A percentile compares a stretch with the other conserved stretches of the same genome.
phyloP scores from a whole-genome alignment of 2,888 invertebrate species.

The Trachelus iudaicus region DNA sequence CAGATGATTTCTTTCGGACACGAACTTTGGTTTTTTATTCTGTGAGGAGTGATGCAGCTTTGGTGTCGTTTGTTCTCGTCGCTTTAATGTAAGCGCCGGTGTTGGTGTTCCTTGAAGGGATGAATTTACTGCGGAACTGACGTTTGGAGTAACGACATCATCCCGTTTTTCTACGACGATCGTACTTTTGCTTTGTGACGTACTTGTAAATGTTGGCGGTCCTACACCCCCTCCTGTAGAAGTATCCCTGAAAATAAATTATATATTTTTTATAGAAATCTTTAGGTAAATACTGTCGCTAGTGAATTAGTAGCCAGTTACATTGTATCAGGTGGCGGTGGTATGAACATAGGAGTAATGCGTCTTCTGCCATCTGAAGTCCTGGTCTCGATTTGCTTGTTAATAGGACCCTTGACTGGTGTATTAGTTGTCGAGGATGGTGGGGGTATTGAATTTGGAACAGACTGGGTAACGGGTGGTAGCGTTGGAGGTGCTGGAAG shows the following conservation, averaged over 20 bases:
- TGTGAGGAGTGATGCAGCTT: constrained; percentile 35
- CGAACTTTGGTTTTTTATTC: constrained; percentile 51
- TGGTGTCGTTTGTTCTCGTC: constrained; percentile 49
- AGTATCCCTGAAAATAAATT: constrained; percentile 51
- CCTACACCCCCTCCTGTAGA: constrained; percentile 69
- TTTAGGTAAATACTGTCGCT: constrained; percentile 54
- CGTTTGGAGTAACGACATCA: constrained; percentile 72
- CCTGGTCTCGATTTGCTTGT: constrained; percentile 93
- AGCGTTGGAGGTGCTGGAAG: constrained; percentile 39
- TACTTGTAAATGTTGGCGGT: constrained; percentile 77
- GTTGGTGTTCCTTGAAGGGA: constrained; percentile 35
- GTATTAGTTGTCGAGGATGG: constrained; percentile 41
- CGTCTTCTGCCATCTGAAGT: constrained; percentile 94
- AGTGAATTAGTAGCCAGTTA: constrained; percentile 48
- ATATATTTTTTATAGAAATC: constrained; percentile 12
- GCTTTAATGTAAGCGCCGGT: constrained; percentile 50
- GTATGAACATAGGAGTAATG: constrained; percentile 96
- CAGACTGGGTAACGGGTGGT: constrained; percentile 16
- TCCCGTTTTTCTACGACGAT: constrained; percentile 83
- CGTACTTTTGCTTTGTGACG: constrained; percentile 81
- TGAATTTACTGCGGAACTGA: constrained; percentile 51
- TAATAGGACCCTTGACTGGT: constrained; percentile 75
- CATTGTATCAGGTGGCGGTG: constrained; percentile 75
- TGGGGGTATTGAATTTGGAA: constrained; percentile 19
- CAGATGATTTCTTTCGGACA: constrained; percentile 48